Conservation (phyloP, 1,140 invertebrate species). For the Trachymyrmex septentrionalis region DNA sequence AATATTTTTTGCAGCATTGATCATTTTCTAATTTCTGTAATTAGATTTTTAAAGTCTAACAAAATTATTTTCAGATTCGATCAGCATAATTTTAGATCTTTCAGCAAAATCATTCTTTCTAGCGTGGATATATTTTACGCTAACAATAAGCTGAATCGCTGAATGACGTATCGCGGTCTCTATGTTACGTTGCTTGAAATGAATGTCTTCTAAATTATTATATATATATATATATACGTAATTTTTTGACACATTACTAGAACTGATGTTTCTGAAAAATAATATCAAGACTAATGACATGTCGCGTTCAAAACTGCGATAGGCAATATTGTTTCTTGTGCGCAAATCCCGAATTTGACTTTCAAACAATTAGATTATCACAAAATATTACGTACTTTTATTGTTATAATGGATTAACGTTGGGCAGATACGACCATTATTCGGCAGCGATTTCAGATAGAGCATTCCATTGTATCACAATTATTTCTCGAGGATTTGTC, state of each 20-base stretch:
- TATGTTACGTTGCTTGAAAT: neutral
- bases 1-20: no score
- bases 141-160: neutral
- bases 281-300: neutral
- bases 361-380: neutral
- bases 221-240: neutral
- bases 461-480: conserved; percentile 53
- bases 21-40: no score
- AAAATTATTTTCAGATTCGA: no score
- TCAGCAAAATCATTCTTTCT: no score
- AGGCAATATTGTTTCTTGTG: neutral
- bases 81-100: no score
- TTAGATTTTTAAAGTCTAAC: no score
- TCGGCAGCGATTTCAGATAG: neutral
- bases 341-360: neutral
- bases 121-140: no score
- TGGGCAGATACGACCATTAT: neutral
- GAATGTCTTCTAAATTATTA: neutral
- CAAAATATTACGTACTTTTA: conserved; percentile 58
- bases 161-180: neutral
- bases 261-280: neutral
- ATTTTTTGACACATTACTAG: neutral
- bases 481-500: neutral
- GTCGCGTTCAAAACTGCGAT: neutral
- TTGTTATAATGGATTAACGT: conserved; percentile 17